A percentile compares a stretch with the other conserved stretches of the same genome.
Conservation (phyloP, 1,140 invertebrate species). For the Parasteatoda tepidariorum region DNA sequence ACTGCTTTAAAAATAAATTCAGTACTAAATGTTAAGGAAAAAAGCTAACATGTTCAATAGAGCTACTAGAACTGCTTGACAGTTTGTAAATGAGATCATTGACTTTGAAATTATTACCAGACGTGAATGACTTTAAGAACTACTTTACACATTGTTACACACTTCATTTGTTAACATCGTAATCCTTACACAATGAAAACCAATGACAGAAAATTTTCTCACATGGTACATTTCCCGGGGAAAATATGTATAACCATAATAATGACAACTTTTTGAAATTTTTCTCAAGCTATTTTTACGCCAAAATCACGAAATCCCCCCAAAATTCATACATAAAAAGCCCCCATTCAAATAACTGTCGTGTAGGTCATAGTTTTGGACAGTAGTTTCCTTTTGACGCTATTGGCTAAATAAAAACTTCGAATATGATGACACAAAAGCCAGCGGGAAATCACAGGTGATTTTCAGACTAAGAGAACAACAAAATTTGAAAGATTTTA, state of each 20-base stretch:
- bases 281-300: conserved; percentile 55
- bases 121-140: too few species aligned
- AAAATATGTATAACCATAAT: not conserved
- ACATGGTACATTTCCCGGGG: conserved; percentile 17
- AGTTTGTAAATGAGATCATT: too few species aligned
- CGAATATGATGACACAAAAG: conserved; percentile 27
- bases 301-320: conserved; percentile 43
- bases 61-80: too few species aligned
- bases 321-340: conserved; percentile 13
- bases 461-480: conserved; percentile 56
- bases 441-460: conserved; percentile 57
- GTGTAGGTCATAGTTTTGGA: not conserved
- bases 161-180: too few species aligned
- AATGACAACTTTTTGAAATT: conserved; percentile 19
- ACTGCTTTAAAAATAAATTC: too few species aligned
- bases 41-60: too few species aligned
- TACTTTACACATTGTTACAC: too few species aligned
- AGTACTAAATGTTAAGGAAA: too few species aligned
- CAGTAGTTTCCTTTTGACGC: conserved; percentile 25
- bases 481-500: conserved; percentile 25
- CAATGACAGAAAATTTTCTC: too few species aligned
- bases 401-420: conserved; percentile 31
- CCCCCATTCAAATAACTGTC: conserved; percentile 10
- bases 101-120: too few species aligned
- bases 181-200: too few species aligned